Base-by-base conservation (phyloP, 35 echinoderm and acorn worm species). In the Chiridota heheva region DNA sequence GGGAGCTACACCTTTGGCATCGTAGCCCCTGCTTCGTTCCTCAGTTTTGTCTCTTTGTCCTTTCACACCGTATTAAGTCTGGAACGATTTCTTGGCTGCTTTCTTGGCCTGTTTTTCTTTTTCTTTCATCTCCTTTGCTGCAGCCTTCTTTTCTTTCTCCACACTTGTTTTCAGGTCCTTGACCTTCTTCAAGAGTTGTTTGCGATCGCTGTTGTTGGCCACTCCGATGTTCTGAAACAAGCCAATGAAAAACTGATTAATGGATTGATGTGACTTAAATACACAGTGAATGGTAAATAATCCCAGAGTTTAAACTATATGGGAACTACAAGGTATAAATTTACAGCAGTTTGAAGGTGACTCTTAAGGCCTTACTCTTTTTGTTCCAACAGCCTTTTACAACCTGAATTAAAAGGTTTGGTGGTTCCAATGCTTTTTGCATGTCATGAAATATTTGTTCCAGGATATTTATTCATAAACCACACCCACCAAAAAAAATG, bases 71-170 rank as follows among this genome's bases (percentile, higher is more conserved):
- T n/a, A n/a, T n/a, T 78, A 78, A 35, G 75, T 40, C 55, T 78
- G 75, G 35, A 93, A 93, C 69, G 88, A 82, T 70, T 93, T 93
- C 85, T 92, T 98, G 47, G 89, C 84, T 38, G 95, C 95, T 75
- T 98, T 98, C 62, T 92, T 98, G 53, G 88, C 84, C 70, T 92
- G 74, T 76, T 98, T 98, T 44, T 98, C 95, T 6, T 85, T 72
- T 15, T 67, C 86, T 72, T 98, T 98, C 43, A 84, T 80, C 41
- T 98, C 95, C 63, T 98, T 98, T 31, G 65, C 84, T 0, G 47
- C 28, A 2, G 81, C 75, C 77, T 92, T 91, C 65, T 70, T 83
- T 38, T 98, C 95, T 42, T 92, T 98, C 47, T 98, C 95, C 17
- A 98, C 81, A 12, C 79, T 72, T 0, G 75, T 37, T 84, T 89